Base-by-base conservation (phyloP, 2,113 vertebrate species). In the Nematolebias whitei region DNA sequence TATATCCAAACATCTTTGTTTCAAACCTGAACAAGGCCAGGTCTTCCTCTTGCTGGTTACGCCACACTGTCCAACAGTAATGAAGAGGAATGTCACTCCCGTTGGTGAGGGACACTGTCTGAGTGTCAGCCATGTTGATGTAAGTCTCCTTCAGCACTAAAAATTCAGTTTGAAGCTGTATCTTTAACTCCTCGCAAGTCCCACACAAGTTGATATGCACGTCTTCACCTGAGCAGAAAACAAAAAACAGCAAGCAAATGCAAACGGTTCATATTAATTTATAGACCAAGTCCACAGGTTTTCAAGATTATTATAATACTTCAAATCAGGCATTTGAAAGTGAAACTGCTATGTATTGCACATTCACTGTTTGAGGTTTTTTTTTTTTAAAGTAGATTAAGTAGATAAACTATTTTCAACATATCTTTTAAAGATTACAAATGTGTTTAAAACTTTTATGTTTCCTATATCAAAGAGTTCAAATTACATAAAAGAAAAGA, bases 51-150 rank as follows among this genome's bases (percentile, higher is more conserved):
- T 92, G 85, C 56, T 89, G 83, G 12, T 81, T 90, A 59, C 85
- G 85, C 85, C 88, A 92, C 35, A 55, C 32, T 35, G 93, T 96
- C 94, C 94, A 98, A 69, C 85, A 89, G 89, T 94, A 97, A 59
- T 79, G 89, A 3, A 95, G 90, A 41, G 91, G 89, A 79, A 93
- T 79, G 8, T 91, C 63, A 19, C 93, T 95, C 19, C 13, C 83
- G 65, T 96, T 97, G 74, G 87, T 63, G 71, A 98, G 93, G 61
- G 82, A 75, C 20, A 96, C 24, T 0, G 70, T 88, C 20, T 89
- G 70, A 24, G 26, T 69, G 58, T 49, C 93, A 22, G 91, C 80
- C 86, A 95, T 53, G 0, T 88, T 86, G 38, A 95, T 69, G 67
- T 90, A 96, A 0, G 95, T 96, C 66, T 93, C 93, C 63, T 91